Evolutionary conservation across 2,888 invertebrate species (phyloP).

Genomic region (Drepana falcataria): DNA sequence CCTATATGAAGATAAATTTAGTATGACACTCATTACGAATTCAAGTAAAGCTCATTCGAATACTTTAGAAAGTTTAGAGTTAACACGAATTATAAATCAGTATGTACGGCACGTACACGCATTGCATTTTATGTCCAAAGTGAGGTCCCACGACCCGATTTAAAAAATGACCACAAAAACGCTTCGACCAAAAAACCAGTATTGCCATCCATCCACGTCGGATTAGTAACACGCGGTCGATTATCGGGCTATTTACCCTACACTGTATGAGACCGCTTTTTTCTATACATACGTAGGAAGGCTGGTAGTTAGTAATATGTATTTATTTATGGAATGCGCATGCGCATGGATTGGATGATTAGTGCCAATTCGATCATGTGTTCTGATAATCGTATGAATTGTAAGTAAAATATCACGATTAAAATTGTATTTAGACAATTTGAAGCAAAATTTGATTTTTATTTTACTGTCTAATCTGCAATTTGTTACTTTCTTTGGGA

Average conservation of each 20-base stretch:
- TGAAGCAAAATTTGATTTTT: too few species aligned
- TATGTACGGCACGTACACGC: constrained; percentile 32
- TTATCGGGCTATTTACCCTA: constrained; percentile 45
- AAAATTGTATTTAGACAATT: too few species aligned
- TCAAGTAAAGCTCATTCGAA: neutral
- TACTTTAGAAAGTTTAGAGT: neutral
- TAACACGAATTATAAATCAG: constrained; percentile 9
- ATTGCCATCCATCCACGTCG: constrained; percentile 41
- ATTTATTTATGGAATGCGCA: too few species aligned
- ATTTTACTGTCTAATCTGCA: too few species aligned
- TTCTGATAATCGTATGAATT: too few species aligned
- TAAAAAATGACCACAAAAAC: constrained; percentile 46
- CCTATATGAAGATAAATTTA: too few species aligned
- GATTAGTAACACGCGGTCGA: constrained; percentile 34
- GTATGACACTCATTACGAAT: too few species aligned
- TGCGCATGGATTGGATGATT: too few species aligned
- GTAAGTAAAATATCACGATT: too few species aligned
- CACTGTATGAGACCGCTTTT: constrained; percentile 22
- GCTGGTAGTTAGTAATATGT: neutral
- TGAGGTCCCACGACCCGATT: constrained; percentile 42
- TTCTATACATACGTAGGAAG: neutral
- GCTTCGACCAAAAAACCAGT: constrained; percentile 39
- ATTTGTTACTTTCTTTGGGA: too few species aligned
- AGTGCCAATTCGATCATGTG: too few species aligned
- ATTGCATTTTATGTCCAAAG: constrained; percentile 46